These are phyloP conservation scores for Penaeus monodon DNA, from an alignment of 2,888 invertebrate species.

Conservation along the genomic window DNA sequence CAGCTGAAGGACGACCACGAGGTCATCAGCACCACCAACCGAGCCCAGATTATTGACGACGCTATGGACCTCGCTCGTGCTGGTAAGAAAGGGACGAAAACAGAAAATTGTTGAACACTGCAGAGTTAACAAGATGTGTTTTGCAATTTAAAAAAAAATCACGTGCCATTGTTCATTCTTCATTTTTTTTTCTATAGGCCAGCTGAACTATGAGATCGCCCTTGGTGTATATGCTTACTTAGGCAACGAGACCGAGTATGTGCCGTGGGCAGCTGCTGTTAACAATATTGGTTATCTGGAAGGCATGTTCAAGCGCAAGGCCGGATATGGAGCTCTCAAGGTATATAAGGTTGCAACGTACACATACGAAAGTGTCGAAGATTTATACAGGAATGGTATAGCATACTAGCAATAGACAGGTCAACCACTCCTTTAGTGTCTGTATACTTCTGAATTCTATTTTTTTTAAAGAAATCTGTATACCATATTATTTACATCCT, in stretches of 20 bases:
- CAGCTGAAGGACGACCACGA: constrained; percentile 76
- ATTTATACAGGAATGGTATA: too few relatives aligned
- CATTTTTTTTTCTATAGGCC: constrained; percentile 70
- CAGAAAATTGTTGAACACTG: background rate
- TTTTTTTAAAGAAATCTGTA: too few relatives aligned
- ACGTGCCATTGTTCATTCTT: background rate
- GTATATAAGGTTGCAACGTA: constrained; percentile 69
- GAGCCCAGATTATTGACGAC: constrained; percentile 91
- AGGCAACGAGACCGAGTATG: constrained; percentile 82
- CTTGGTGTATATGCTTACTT: constrained; percentile 86
- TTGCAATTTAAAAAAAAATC: background rate
- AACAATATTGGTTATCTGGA: constrained; percentile 83
- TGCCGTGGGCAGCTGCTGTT: constrained; percentile 90
- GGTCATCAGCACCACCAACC: constrained; percentile 82
- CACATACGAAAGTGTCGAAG: background rate
- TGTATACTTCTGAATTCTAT: too few relatives aligned
- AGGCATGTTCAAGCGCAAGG: constrained; percentile 83
- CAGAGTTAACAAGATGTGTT: background rate
- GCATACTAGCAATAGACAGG: background rate
- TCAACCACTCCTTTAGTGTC: too few relatives aligned
- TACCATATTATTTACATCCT: too few relatives aligned
- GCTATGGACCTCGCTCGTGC: constrained; percentile 62
- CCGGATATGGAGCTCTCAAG: constrained; percentile 78
- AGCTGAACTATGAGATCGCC: constrained; percentile 79
- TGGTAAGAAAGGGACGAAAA: constrained; percentile 7